Conservation (phyloP, 2,113 vertebrate species). For the Danio rerio region DNA sequence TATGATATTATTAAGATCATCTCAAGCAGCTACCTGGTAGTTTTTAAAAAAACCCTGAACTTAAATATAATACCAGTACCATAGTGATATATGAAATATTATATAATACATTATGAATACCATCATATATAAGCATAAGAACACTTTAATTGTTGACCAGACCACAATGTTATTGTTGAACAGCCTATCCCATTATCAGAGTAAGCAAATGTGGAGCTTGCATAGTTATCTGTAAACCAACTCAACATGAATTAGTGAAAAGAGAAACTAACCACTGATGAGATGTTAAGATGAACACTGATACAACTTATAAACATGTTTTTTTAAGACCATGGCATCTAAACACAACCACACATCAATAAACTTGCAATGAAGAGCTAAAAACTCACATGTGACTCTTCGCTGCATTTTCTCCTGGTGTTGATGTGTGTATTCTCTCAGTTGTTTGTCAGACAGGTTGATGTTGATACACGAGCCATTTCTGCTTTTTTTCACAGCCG, state of each 20-base stretch:
- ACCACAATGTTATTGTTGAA: no score
- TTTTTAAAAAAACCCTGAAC: no score
- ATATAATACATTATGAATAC: no score
- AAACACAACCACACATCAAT: not conserved
- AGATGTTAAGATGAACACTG: not conserved
- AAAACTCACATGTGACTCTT: constrained; percentile 27
- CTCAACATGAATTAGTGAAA: not conserved
- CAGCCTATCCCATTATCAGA: not conserved
- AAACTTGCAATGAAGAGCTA: not conserved
- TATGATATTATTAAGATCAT: no score
- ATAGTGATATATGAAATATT: no score
- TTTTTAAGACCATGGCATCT: not conserved
- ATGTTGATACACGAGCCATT: constrained; percentile 5
- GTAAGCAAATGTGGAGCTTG: not conserved
- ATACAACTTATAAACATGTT: not conserved
- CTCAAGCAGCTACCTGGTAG: no score
- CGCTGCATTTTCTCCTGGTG: not conserved
- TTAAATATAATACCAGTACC: no score
- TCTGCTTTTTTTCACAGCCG: constrained; percentile 32
- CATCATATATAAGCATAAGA: no score
- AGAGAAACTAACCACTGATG: not conserved
- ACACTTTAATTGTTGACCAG: no score
- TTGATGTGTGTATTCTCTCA: not conserved
- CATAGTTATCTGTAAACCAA: not conserved
- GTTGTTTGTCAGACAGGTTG: constrained; percentile 6